Conservation (phyloP, 2,888 invertebrate species). For the Monochamus alternatus region DNA sequence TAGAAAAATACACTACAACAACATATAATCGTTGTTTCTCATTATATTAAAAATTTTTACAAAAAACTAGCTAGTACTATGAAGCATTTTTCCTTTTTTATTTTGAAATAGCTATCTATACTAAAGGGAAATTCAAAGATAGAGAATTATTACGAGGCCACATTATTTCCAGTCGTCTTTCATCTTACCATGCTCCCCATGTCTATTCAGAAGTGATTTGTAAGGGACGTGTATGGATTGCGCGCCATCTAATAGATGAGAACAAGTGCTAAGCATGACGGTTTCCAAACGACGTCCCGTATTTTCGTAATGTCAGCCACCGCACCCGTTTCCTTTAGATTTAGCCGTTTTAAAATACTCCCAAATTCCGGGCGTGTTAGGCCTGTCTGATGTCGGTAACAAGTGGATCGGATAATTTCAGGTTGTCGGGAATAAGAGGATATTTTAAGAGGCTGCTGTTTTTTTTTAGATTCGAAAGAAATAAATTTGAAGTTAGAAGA, state of each 20-base stretch:
- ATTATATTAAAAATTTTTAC: no score
- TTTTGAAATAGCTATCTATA: no score
- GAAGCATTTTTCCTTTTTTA: no score
- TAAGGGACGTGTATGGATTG: slow-evolving; percentile 38
- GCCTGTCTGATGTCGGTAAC: slow-evolving; percentile 25
- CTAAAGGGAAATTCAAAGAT: no score
- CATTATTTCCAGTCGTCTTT: slow-evolving; percentile 31
- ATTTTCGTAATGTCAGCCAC: slow-evolving; percentile 39
- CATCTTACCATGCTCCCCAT: slow-evolving; percentile 15
- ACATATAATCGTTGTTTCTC: no score
- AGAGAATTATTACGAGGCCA: not conserved
- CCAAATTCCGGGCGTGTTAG: slow-evolving; percentile 8
- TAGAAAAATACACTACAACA: no score
- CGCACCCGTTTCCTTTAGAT: slow-evolving; percentile 32
- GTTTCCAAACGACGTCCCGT: slow-evolving; percentile 31
- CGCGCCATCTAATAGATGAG: slow-evolving; percentile 39
- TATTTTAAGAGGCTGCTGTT: slow-evolving; percentile 22
- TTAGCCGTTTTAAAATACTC: slow-evolving; percentile 25
- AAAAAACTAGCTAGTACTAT: no score
- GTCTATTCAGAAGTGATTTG: slow-evolving; percentile 41
- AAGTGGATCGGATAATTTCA: slow-evolving; percentile 33
- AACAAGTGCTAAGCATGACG: slow-evolving; percentile 42
- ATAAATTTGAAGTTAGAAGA: not conserved
- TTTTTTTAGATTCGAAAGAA: slow-evolving; percentile 9
- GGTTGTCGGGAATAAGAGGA: slow-evolving; percentile 25